Base-by-base conservation (phyloP, 2,113 vertebrate species). In the Tychaedon coryphoeus region DNA sequence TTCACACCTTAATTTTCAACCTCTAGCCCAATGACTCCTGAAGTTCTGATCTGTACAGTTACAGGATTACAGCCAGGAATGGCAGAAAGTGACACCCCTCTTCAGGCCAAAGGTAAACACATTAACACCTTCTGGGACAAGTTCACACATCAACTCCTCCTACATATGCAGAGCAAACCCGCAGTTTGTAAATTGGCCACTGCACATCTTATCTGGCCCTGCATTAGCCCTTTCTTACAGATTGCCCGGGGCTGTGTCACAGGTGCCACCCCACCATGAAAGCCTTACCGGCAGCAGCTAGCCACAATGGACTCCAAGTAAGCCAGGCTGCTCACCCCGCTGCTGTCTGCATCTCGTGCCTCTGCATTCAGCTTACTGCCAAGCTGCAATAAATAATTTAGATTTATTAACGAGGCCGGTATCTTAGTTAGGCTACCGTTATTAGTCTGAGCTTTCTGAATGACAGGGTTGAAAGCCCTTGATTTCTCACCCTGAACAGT, bases 281-380 rank as follows among this genome's bases (percentile, higher is more conserved):
- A 73, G 56, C 8, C 65, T 81, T 71, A 56, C 36, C 0, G 0
- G 48, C 45, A 53, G 22, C 0, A 36, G 25, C 0, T 20, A 42
- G 64, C 48, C 71, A 33, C 70, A 34, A 34, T 14, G 7, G 16
- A 3, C n/a, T 40, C 8, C 0, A 6, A 58, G 42, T 29, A 24
- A 87, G 33, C 31, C 53, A 50, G 4, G 3, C 42, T 82, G 81
- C 81, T 78, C 48, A 47, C 12, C 9, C n/a, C 1, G 7, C 19
- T 36, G 50, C 65, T 22, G 17, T 9, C 25, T 15, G 36, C 25
- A 50, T 43, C 54, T 19, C 0, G 10, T 16, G 22, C 36, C 16
- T 4, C 6, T 23, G 18, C 28, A 47, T 16, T 23, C 31, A 40
- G 12, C 23, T 43, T 18, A 50, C 42, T 80, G 43, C 38, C 38